A percentile compares a stretch with the other conserved stretches of the same genome.
Conservation (phyloP, 1,140 invertebrate genomes). For the Akabosia matsudoensis region DNA sequence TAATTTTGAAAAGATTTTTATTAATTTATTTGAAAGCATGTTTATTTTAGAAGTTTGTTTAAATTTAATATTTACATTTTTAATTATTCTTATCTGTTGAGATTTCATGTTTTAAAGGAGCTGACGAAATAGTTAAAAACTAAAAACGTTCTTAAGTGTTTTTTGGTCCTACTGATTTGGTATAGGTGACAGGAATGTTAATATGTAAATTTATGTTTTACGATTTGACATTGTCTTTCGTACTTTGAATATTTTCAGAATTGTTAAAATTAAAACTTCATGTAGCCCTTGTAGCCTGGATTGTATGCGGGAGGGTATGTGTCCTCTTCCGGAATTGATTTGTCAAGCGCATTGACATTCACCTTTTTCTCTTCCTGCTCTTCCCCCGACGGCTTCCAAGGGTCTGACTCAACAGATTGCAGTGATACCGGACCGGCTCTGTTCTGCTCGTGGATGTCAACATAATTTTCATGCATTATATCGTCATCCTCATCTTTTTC, state of each 20-base stretch:
- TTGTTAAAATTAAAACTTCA: background rate
- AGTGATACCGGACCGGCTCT: background rate
- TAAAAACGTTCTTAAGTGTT: too few relatives aligned
- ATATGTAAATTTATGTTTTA: too few relatives aligned
- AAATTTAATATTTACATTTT: too few relatives aligned
- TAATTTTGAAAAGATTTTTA: too few relatives aligned
- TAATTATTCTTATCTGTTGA: too few relatives aligned
- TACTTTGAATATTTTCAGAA: background rate
- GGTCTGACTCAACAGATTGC: background rate
- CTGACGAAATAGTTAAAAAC: too few relatives aligned
- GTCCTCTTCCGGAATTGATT: background rate
- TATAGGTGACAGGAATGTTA: too few relatives aligned
- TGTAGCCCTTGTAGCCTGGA: background rate
- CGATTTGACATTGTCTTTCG: too few relatives aligned
- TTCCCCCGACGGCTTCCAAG: background rate
- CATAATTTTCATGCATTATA: background rate
- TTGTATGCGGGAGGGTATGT: background rate
- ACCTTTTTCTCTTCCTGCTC: background rate
- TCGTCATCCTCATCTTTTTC: constrained; percentile 4
- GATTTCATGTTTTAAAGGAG: too few relatives aligned
- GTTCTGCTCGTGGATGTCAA: background rate
- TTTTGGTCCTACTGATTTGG: too few relatives aligned
- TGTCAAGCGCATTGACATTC: background rate
- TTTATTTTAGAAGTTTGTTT: too few relatives aligned
- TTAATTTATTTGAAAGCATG: too few relatives aligned